Evolutionary conservation across 2,797 vertebrate species (phyloP).

Genomic region (Semotilus atromaculatus): DNA sequence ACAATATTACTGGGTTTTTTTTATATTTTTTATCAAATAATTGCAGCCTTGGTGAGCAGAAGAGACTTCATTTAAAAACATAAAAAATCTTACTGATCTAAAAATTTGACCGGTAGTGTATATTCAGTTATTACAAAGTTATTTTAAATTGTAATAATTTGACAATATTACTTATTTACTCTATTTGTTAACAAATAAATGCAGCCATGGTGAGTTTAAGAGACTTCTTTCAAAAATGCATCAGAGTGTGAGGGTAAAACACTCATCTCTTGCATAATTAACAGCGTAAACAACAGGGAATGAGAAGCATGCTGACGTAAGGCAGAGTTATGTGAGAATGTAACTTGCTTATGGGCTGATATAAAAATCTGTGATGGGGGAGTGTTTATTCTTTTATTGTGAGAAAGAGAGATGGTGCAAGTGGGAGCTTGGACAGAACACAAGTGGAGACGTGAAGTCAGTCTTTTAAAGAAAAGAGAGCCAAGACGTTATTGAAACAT

Average conservation of each 20-base stretch:
- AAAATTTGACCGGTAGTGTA: too few relatives aligned
- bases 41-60: too few relatives aligned
- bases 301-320: slow-evolving; percentile 18
- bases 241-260: not conserved
- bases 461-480: slow-evolving; percentile 6
- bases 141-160: not conserved
- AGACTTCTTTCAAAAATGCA: not conserved
- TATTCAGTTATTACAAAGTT: too few relatives aligned
- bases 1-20: too few relatives aligned
- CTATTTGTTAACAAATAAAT: not conserved
- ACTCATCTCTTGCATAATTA: not conserved
- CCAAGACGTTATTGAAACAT: not conserved
- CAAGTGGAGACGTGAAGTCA: not conserved
- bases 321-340: slow-evolving; percentile 19
- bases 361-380: slow-evolving; percentile 11
- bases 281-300: not conserved
- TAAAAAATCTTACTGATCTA: too few relatives aligned
- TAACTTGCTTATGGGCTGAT: not conserved
- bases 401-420: not conserved
- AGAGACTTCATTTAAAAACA: too few relatives aligned
- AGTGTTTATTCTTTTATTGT: not conserved
- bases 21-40: too few relatives aligned
- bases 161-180: not conserved
- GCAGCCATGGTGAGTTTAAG: not conserved
- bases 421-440: slow-evolving; percentile 1